These are phyloP conservation scores for Amblyopsis hoosieri DNA, from an alignment of 2,797 vertebrate species.

Conservation along the genomic window DNA sequence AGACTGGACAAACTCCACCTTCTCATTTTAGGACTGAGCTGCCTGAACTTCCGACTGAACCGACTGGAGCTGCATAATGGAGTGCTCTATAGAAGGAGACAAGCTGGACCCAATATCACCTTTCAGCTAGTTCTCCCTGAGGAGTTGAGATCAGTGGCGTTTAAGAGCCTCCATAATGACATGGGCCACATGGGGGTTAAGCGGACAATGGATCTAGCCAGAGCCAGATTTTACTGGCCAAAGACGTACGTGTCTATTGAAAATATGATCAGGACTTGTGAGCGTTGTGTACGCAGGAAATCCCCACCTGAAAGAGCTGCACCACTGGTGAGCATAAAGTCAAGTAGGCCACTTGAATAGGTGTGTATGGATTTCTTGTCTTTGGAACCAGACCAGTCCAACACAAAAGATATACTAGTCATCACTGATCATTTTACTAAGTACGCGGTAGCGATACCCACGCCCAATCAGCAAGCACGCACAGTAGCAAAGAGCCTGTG, in stretches of 20 bases:
- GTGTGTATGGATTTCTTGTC: background rate
- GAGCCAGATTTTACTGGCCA: background rate
- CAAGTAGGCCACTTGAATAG: background rate
- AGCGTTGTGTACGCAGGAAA: background rate
- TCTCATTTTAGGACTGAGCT: no score
- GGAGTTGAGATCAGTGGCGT: background rate
- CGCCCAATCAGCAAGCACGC: no score
- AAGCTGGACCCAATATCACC: background rate
- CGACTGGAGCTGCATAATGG: background rate
- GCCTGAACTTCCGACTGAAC: background rate
- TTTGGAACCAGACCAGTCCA: background rate
- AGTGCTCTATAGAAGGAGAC: background rate
- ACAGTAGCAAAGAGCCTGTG: background rate
- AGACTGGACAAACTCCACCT: background rate
- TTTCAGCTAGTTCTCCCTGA: background rate
- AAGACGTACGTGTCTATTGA: background rate
- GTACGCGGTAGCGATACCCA: no score
- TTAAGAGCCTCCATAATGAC: background rate
- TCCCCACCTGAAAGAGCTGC: background rate
- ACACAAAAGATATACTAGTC: no score
- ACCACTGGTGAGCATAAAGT: background rate
- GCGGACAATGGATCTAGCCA: background rate
- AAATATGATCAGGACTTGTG: background rate
- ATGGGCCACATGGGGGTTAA: background rate
- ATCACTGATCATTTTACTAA: no score